Percentiles rank a stretch among this genome's conserved stretches.
phyloP scores from a whole-genome alignment of 2,888 invertebrate species.

The Spilosoma lubricipeda region DNA sequence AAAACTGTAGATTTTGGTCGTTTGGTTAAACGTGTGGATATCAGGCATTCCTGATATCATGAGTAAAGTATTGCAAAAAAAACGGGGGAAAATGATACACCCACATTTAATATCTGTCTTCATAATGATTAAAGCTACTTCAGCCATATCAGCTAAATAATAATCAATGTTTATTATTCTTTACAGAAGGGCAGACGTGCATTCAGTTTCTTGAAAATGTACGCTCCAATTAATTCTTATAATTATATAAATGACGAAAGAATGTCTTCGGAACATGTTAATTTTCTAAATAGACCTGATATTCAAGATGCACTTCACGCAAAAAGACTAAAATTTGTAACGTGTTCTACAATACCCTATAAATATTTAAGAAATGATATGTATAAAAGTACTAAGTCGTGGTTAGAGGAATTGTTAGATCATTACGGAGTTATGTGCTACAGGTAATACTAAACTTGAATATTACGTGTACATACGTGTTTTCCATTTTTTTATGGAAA shows the following conservation, averaged over 20 bases:
- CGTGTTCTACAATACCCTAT: constrained; percentile 21
- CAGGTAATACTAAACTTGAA: constrained; percentile 14
- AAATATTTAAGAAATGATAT: not conserved
- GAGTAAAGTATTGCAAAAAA: no score
- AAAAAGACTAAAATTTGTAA: constrained; percentile 36
- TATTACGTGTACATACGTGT: no score
- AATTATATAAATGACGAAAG: constrained; percentile 15
- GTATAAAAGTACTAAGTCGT: constrained; percentile 30
- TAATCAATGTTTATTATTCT: not conserved
- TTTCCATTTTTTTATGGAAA: no score
- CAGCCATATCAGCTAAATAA: no score
- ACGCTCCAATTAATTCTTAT: not conserved
- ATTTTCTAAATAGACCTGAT: constrained; percentile 28
- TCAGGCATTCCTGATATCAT: no score
- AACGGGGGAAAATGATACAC: no score
- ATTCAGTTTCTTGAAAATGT: not conserved
- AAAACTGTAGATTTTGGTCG: no score
- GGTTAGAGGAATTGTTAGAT: constrained; percentile 45
- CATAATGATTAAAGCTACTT: no score
- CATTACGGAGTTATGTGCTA: constrained; percentile 47
- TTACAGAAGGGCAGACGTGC: not conserved
- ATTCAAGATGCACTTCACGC: constrained; percentile 38
- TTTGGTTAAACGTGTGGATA: no score
- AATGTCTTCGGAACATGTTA: not conserved
- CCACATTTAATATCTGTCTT: no score